A percentile compares a stretch with the other conserved stretches of the same genome.
Evolutionary conservation across 1,140 invertebrate species (phyloP).

Genomic region (Drosophila oshimai): DNA sequence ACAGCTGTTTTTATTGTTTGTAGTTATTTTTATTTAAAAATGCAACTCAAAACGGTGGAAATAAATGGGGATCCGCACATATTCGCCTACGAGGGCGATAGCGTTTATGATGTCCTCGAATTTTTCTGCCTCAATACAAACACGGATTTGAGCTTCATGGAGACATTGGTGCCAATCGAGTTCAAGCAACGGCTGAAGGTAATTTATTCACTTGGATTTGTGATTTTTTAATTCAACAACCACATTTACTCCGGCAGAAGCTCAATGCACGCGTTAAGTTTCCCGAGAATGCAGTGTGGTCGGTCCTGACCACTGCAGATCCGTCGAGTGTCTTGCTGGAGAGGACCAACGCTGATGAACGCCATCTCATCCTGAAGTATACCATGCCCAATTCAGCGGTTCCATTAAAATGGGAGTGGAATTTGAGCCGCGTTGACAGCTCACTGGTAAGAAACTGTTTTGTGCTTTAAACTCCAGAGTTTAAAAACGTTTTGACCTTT

Average conservation of each 20-base stretch:
- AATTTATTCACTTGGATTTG: too few relatives aligned
- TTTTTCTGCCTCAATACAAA: constrained; percentile 10
- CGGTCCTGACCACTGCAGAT: not conserved
- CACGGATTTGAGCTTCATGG: not conserved
- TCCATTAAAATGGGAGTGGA: constrained; percentile 64
- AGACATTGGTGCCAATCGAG: not conserved
- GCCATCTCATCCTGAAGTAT: constrained; percentile 61
- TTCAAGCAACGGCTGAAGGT: constrained; percentile 34
- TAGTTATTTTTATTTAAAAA: not conserved
- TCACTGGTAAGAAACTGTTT: constrained; percentile 2
- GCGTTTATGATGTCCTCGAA: not conserved
- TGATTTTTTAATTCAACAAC: not conserved
- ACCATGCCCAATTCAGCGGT: constrained; percentile 11
- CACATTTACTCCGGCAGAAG: constrained; percentile 6
- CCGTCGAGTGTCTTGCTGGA: not conserved
- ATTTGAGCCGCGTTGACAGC: not conserved
- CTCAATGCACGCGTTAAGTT: constrained; percentile 60
- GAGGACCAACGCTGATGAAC: not conserved
- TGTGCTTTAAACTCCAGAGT: too few relatives aligned
- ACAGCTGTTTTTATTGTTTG: not conserved
- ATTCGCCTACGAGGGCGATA: not conserved
- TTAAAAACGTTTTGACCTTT: not conserved
- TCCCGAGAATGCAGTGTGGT: constrained; percentile 20
- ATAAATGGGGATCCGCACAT: not conserved
- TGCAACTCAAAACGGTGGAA: constrained; percentile 19